Evolutionary conservation across 1,140 invertebrate species (phyloP), one percentile per base, ranked within the genome.

Genomic region (Drosophila setifemur): DNA sequence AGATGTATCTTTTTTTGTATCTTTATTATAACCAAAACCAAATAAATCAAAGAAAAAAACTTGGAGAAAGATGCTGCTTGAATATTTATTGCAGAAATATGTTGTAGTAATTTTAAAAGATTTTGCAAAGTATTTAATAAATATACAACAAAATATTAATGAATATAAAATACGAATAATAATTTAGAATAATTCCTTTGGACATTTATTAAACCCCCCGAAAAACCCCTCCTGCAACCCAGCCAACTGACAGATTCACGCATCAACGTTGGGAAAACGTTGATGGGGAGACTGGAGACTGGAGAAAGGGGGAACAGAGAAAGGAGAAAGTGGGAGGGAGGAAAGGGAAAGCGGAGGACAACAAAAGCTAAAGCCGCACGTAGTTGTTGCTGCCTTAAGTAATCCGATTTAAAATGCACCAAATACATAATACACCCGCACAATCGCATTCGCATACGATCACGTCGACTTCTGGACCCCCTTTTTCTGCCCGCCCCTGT

Each of bases 391-490:
- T 77, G 79, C 79, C 61, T 85, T 68, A 85, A 86, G 75, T 85
- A 85, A 85, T 85, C 79, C 81, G 81, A 85, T 85, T 85, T 85
- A 85, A 86, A 85, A 79, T 75, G 75, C 79, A 85, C 47, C 71
- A 82, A 82, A 75, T 75, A 83, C 60, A 75, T 71, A 79, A 86
- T 75, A 78, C 74, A 82, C 79, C 69, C 73, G 45, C 79, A 86
- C 70, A 86, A 85, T 79, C 74, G 54, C 63, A 83, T 85, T 85
- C 78, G 74, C 79, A 78, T 73, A 58, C 79, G 74, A 83, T 85
- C 79, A 85, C 79, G 81, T 85, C 79, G 74, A 63, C 47, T 67
- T 53, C 42, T 12, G n/a, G n/a, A 14, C 14, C 5, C 19, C 18
- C 50, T 16, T 18, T 2, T 18, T 26, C 18, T 28, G n/a, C n/a